These are phyloP conservation scores for Phrynocephalus forsythii DNA, from an alignment of 2,797 vertebrate genomes.

Conservation along the genomic window DNA sequence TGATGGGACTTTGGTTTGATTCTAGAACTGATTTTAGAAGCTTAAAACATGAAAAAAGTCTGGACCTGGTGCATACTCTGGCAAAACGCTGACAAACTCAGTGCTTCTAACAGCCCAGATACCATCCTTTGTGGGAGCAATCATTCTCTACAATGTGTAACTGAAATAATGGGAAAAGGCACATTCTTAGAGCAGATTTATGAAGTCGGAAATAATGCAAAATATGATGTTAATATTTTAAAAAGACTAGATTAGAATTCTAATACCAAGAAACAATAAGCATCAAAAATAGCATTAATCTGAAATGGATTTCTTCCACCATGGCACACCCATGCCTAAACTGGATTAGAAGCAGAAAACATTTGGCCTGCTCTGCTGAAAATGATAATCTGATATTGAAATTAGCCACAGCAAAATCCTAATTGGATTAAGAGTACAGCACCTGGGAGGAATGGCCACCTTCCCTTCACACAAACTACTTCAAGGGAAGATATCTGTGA, in stretches of 20 bases:
- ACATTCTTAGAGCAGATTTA: neutral
- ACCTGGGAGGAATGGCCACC: neutral
- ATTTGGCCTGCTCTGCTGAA: neutral
- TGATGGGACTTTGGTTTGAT: neutral
- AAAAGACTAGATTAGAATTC: neutral
- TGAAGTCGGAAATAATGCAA: neutral
- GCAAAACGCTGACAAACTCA: neutral
- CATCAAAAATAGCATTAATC: neutral
- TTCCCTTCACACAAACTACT: neutral
- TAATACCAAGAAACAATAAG: neutral
- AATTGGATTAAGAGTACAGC: neutral
- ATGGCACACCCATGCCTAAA: neutral
- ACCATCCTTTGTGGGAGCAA: neutral
- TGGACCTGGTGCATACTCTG: neutral
- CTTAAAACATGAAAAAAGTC: neutral
- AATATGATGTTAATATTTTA: conserved; percentile 1
- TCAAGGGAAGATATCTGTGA: too few relatives aligned
- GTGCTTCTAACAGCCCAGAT: neutral
- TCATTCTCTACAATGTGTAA: neutral
- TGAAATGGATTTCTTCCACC: neutral
- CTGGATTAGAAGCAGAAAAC: neutral
- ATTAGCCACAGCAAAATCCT: neutral
- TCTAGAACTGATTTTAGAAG: neutral
- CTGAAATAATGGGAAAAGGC: neutral
- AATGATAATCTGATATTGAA: too few relatives aligned